Conservation (phyloP, 2,888 invertebrate species). For the Nemapogon koenigi region DNA sequence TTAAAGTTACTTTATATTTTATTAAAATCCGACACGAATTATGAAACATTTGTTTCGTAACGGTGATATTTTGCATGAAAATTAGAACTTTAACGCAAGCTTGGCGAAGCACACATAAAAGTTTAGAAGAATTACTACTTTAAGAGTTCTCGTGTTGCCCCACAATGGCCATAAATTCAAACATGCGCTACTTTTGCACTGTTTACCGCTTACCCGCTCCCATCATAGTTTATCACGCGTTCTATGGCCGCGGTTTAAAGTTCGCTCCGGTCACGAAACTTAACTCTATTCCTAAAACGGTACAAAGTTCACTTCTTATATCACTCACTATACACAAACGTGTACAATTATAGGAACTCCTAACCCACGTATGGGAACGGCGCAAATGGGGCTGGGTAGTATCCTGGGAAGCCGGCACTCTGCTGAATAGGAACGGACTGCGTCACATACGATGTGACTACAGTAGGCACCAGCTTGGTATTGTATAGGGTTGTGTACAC, state of each 20-base stretch:
- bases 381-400: constrained; percentile 77
- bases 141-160: constrained; percentile 40
- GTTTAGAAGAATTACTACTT: constrained; percentile 40
- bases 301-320: constrained; percentile 3
- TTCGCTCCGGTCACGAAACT: constrained; percentile 14
- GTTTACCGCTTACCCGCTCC: constrained; percentile 43
- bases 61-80: background rate
- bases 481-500: constrained; percentile 86
- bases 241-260: constrained; percentile 34
- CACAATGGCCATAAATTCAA: constrained; percentile 43
- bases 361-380: constrained; percentile 80
- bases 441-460: constrained; percentile 83
- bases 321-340: constrained; percentile 2
- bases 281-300: background rate
- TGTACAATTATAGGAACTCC: constrained; percentile 18
- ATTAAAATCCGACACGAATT: too few species aligned
- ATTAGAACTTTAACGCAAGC: constrained; percentile 5
- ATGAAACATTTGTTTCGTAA: background rate
- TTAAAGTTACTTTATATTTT: constrained; percentile 7
- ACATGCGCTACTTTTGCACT: constrained; percentile 37
- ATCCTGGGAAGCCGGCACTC: constrained; percentile 76
- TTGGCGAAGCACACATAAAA: constrained; percentile 28
- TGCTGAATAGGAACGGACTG: constrained; percentile 78
- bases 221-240: constrained; percentile 46
- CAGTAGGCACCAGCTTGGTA: constrained; percentile 82